Base-by-base conservation (phyloP, 2,113 vertebrate species). In the Eolophus roseicapilla region DNA sequence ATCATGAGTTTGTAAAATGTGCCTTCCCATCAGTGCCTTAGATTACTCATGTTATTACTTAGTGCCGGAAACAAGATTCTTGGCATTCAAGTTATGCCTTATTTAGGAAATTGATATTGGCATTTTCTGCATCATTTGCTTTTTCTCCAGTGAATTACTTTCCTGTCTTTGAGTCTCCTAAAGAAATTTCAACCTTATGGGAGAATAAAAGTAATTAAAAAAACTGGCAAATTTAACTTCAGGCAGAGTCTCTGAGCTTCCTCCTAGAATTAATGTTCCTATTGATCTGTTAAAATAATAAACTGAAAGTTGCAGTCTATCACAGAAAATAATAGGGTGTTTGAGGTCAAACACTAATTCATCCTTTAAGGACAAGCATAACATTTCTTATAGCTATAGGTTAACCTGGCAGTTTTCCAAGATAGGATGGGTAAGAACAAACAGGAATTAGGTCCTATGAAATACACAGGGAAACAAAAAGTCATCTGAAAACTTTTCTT, bases 91-190 rank as follows among this genome's bases (percentile, higher is more conserved):
- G 90, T 96, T 98, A 97, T 96, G 81, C 96, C 96, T 98, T 96
- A 71, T 97, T 98, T 97, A 96, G 95, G 93, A 97, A 98, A 98
- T 96, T 94, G 93, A 95, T 97, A 97, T 96, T 98, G 98, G 88
- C 97, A 94, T 97, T 98, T 98, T 98, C 96, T 96, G 92, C 97
- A 94, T 96, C 80, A 96, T 96, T 97, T 96, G 79, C 80, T 95
- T 95, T 94, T 97, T 96, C 94, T 96, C 95, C 44, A 53, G 62
- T 47, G 90, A 97, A 93, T 96, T 97, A 81, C 79, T 94, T 97
- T 95, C 90, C 91, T 67, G 63, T 85, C 77, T 96, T 90, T 63
- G 46, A 91, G 92, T 95, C 60, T 94, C 75, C 77, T 41, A 79
- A 92, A 97, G 87, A 96, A 93, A 95, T 87, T 93, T 86, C 81